Evolutionary conservation across 2,113 vertebrate species (phyloP), one percentile per base, ranked within the genome.

Genomic region (Otolemur garnettii): DNA sequence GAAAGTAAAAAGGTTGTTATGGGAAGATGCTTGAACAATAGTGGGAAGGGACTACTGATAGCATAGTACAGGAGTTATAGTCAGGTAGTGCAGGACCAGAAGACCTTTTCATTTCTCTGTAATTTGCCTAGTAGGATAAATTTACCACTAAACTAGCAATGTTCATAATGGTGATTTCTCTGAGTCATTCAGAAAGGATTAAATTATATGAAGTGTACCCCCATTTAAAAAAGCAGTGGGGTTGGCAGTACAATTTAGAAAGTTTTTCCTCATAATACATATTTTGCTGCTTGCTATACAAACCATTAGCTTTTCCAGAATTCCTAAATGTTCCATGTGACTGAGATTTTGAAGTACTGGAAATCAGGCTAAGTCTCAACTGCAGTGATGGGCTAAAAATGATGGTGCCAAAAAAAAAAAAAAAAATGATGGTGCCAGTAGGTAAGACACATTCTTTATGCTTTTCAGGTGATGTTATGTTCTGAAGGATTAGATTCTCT

Each of bases 101-200:
- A 72, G 30, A 50, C 30, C 86, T 79, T 84, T 66, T 82, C 17
- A 68, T n/a, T 33, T 77, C 92, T 38, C 45, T 11, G 7, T 86
- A 87, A 90, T 92, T 72, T 87, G 62, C 66, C 55, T 83, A 77
- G 81, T 55, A 90, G 80, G 68, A 78, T 85, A 69, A 86, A 71
- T 87, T 87, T 82, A 26, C 13, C 71, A 90, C 28, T 69, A 57
- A 50, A 86, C 59, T n/a, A 82, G 68, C 53, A 86, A 30, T 90
- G 38, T 82, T 86, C 35, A 19, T 87, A 53, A 90, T 60, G 53
- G 74, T 74, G 68, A 77, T 60, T 87, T 92, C 57, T 96, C 59
- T 84, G 66, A 91, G 59, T 85, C 87, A 80, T 85, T 59, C 84
- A 92, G 84, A 80, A 93, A 92, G 93, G 59, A 91, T 91, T 84